These are phyloP conservation scores for Beaufortia kweichowensis DNA, from an alignment of 2,113 vertebrate species.

Conservation along the genomic window DNA sequence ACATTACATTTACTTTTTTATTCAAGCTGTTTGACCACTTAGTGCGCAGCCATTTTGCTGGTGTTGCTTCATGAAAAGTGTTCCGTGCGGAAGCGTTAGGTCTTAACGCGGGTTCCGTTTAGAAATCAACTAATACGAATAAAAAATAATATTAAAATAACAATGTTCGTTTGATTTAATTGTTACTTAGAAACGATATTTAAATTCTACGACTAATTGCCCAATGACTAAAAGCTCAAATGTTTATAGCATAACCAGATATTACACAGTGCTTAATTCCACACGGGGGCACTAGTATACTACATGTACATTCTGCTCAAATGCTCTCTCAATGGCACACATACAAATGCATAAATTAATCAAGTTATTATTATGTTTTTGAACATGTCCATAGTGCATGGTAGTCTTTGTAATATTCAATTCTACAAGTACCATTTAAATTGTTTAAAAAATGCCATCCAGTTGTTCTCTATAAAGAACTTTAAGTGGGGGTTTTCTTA, in stretches of 20 bases:
- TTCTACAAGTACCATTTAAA: not conserved
- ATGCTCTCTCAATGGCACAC: not conserved
- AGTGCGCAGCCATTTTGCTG: constrained; percentile 17
- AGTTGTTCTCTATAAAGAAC: too few relatives aligned
- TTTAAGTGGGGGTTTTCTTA: too few relatives aligned
- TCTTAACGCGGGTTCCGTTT: not conserved
- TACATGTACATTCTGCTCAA: too few relatives aligned
- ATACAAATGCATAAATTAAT: not conserved
- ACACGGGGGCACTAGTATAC: not conserved
- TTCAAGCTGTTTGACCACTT: not conserved
- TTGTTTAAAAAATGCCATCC: too few relatives aligned
- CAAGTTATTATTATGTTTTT: not conserved
- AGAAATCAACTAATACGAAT: not conserved
- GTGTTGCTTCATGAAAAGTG: not conserved
- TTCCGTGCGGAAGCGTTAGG: not conserved
- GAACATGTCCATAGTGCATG: not conserved
- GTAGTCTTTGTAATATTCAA: not conserved
- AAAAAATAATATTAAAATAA: not conserved
- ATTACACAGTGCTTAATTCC: too few relatives aligned
- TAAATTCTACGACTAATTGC: too few relatives aligned
- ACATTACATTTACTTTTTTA: not conserved
- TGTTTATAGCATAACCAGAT: too few relatives aligned
- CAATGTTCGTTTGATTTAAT: not conserved
- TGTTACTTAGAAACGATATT: too few relatives aligned
- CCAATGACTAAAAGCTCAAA: too few relatives aligned